Evolutionary conservation across 2,888 invertebrate species (phyloP).

Genomic region (Camponotus fellah): DNA sequence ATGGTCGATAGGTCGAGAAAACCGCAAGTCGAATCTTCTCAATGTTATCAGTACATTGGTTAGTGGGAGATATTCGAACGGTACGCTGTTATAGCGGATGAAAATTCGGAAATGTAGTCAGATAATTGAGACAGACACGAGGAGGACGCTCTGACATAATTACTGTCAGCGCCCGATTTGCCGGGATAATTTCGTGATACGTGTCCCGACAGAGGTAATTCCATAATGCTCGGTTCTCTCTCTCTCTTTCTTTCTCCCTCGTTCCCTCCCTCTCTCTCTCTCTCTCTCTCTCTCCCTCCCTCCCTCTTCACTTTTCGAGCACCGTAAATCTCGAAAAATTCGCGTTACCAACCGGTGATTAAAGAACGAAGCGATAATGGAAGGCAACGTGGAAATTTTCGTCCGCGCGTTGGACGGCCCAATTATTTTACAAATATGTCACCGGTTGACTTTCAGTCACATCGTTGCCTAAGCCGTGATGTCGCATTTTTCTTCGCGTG

Average conservation of each 20-base stretch:
- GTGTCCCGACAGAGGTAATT: slow-evolving; percentile 76
- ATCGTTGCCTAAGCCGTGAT: slow-evolving; percentile 30
- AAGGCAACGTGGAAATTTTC: slow-evolving; percentile 59
- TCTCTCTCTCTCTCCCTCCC: not conserved
- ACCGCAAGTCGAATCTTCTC: slow-evolving; percentile 2
- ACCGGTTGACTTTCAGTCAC: slow-evolving; percentile 37
- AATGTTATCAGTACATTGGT: not conserved
- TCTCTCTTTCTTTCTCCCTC: not conserved
- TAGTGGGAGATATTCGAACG: slow-evolving; percentile 62
- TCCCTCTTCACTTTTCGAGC: slow-evolving; percentile 46
- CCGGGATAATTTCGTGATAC: slow-evolving; percentile 79
- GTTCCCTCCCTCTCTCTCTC: too few relatives aligned
- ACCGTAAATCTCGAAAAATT: slow-evolving; percentile 68
- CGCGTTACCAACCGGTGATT: slow-evolving; percentile 64
- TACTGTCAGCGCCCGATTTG: slow-evolving; percentile 81
- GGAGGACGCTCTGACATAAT: slow-evolving; percentile 79
- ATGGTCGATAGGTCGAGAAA: not conserved
- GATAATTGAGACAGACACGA: slow-evolving; percentile 81
- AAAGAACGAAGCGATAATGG: slow-evolving; percentile 69
- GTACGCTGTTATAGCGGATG: slow-evolving; percentile 68
- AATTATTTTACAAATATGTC: slow-evolving; percentile 60
- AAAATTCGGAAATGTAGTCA: slow-evolving; percentile 78
- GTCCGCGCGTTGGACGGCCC: not conserved
- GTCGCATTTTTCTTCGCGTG: slow-evolving; percentile 40
- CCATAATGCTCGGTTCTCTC: slow-evolving; percentile 69